Evolutionary conservation across 2,113 vertebrate species (phyloP), one percentile per base, ranked within the genome.

Genomic region (Trogon surrucura): DNA sequence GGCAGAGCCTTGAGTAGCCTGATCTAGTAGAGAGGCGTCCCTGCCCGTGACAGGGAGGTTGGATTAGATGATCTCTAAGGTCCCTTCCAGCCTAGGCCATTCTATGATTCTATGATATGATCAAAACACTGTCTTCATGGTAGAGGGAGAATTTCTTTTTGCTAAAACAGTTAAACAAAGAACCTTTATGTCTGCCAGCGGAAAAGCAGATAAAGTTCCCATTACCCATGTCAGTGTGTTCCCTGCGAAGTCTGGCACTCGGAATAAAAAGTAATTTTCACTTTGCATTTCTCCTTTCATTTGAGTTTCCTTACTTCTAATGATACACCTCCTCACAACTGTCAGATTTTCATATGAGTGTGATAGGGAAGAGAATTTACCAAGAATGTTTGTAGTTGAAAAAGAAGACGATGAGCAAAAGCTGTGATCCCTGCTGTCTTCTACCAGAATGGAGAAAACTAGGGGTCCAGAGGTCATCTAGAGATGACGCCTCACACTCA

Each of bases 271-370:
- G 29, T n/a, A 67, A 50, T 94, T 79, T 95, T 85, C 41, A 61
- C 80, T 87, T 89, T 87, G 44, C 34, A 75, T 82, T 94, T 94
- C 66, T 87, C 34, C 45, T 94, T 91, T 92, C 41, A 41, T 79
- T 75, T 85, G 45, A 64, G 16, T 89, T 93, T 89, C 21, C n/a
- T 85, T 65, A 54, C 61, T 69, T 74, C 74, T 89, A 69, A 74
- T 69, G 45, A 85, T 81, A 74, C 51, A 64, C 30, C 16, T 80
- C 48, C 41, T 90, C 8, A 4, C n/a, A 60, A 22, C 5, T 34
- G 45, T 48, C 13, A 32, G 70, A 25, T 85, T 77, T 88, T 66
- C 64, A 18, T 70, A 14, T 69, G 57, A 57, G 53, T 71, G 29
- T 60, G 57, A 73, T 57, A 74, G 41, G 32, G 23, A 94, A 70